Evolutionary conservation across 2,113 vertebrate species (phyloP).

Genomic region (Panurus biarmicus): DNA sequence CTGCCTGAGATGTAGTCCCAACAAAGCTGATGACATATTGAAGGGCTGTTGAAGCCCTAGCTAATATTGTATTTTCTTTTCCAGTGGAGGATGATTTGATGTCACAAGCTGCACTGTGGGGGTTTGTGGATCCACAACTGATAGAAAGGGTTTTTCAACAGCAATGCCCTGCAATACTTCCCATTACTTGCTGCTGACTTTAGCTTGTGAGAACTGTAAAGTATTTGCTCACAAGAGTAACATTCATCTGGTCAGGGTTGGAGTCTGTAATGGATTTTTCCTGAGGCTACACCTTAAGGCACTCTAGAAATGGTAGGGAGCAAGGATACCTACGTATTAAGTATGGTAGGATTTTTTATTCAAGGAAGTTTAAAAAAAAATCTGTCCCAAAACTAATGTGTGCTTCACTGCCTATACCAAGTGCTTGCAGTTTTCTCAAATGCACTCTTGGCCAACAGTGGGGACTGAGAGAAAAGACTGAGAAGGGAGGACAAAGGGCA

Average conservation of each 20-base stretch:
- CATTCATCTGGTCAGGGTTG: not conserved
- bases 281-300: conserved; percentile 45
- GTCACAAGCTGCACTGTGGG: not conserved
- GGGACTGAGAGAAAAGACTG: not conserved
- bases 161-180: not conserved
- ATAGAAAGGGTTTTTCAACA: not conserved
- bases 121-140: not conserved
- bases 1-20: not conserved
- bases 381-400: not conserved
- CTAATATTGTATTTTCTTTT: not conserved
- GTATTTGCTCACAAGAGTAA: not conserved
- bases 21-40: not conserved
- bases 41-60: not conserved
- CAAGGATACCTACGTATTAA: not conserved
- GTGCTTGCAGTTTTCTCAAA: not conserved
- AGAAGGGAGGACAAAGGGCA: not conserved
- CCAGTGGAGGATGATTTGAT: not conserved
- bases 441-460: not conserved
- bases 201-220: not conserved
- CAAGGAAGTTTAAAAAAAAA: not conserved
- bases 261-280: conserved; percentile 23
- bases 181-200: not conserved
- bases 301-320: conserved; percentile 12
- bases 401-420: not conserved
- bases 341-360: not conserved